Evolutionary conservation across 2,888 invertebrate genomes (phyloP), one percentile per base, ranked within the genome.

Genomic region (Zygogramma bicolorata): DNA sequence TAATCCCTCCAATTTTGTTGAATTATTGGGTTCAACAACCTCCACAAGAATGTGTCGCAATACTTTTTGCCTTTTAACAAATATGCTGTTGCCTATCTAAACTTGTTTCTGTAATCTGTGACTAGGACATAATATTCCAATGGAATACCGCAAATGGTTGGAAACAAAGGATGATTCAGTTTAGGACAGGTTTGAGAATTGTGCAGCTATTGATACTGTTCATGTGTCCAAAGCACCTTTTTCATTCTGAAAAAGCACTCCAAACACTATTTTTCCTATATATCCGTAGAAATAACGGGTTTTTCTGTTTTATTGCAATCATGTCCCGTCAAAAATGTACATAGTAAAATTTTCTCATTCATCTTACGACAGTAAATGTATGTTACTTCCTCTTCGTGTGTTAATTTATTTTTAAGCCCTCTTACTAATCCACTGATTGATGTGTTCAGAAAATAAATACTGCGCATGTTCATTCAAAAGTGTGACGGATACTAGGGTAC

Each of bases 381-480:
- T 46, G 27, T 63, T 18, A 63, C 27, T 63, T 63, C 13, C n/a
- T 61, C 53, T 31, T 49, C 46, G n/a, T 42, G 61, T 68, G 61
- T 68, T 68, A 68, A 68, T 61, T 61, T 61, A 53, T 18, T 63
- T 18, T 31, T 53, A 46, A 53, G 53, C 27, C 27, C 13, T 13
- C 27, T 15, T 53, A 53, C 53, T 53, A 53, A 53, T 53, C 27
- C 53, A 53, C 27, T 53, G 53, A 53, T 25, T 53, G 53, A 25
- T 53, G 53, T 53, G 53, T n/a, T 5, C 53, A 53, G 15, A 53
- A 13, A 25, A n/a, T 53, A 53, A 27, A 25, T 25, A 53, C 13
- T 53, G 53, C 53, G 53, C 53, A 53, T 53, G 53, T 53, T 53
- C 3, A 20, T 20, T 20, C 2, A 20, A 20, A 46, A 46, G 10